These are phyloP conservation scores for Xylota sylvarum DNA, from an alignment of 2,888 invertebrate species.

Conservation along the genomic window DNA sequence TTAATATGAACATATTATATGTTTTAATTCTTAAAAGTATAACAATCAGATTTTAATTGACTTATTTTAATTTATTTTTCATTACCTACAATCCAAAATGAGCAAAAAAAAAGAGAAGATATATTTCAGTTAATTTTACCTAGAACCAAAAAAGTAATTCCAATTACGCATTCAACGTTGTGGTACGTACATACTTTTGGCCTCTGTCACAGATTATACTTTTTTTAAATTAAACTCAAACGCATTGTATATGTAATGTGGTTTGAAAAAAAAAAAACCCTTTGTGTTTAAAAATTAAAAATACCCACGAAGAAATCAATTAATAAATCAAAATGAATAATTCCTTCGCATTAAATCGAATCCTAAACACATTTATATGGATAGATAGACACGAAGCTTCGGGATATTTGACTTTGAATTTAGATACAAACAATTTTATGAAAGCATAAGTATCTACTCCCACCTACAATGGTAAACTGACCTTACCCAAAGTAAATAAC, in stretches of 20 bases:
- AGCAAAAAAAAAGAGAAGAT: neutral
- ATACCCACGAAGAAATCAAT: neutral
- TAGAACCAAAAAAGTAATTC: neutral
- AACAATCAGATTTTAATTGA: too few relatives aligned
- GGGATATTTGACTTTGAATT: neutral
- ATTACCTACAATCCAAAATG: neutral
- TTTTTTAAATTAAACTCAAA: neutral
- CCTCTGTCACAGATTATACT: neutral
- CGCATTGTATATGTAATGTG: neutral
- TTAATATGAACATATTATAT: too few relatives aligned
- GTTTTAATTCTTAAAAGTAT: too few relatives aligned
- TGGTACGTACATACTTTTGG: neutral
- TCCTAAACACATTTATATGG: neutral
- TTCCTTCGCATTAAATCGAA: neutral
- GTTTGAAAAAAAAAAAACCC: too few relatives aligned
- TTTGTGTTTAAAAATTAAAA: too few relatives aligned
- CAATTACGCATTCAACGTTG: neutral
- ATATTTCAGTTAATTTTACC: neutral
- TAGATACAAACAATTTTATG: neutral
- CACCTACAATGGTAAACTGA: constrained; percentile 6
- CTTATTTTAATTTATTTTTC: neutral
- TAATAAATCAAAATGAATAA: neutral
- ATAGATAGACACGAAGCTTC: neutral
- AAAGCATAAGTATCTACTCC: neutral
- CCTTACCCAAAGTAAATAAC: constrained; percentile 17